Conservation (phyloP, 2,888 invertebrate species). For the Keiferia lycopersicella region DNA sequence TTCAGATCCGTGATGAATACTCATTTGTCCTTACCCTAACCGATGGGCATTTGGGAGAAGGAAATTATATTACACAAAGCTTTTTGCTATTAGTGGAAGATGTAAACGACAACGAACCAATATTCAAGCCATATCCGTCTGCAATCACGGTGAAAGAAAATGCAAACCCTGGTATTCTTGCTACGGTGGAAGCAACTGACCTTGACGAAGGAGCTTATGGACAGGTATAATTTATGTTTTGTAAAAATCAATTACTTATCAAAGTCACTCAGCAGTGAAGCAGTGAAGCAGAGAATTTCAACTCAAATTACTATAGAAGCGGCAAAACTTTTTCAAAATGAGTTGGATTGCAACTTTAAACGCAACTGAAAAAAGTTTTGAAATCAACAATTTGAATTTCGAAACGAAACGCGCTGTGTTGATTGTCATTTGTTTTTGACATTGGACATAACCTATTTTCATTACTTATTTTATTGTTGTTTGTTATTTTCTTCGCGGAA, state of each 20-base stretch:
- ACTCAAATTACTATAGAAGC: background rate
- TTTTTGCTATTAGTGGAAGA: slow-evolving; percentile 94
- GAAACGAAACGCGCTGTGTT: slow-evolving; percentile 5
- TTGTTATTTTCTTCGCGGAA: background rate
- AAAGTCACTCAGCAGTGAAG: too few species aligned
- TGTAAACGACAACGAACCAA: slow-evolving; percentile 94
- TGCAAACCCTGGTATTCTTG: slow-evolving; percentile 86
- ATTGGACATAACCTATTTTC: background rate
- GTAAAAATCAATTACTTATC: too few species aligned
- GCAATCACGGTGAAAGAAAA: slow-evolving; percentile 91
- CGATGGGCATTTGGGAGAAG: slow-evolving; percentile 92
- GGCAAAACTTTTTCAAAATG: background rate
- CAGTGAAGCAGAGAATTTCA: too few species aligned
- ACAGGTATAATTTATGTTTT: slow-evolving; percentile 81
- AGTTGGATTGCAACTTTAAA: background rate
- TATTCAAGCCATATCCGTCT: slow-evolving; percentile 92
- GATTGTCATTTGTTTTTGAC: slow-evolving; percentile 4
- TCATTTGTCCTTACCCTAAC: slow-evolving; percentile 93
- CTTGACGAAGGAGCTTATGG: slow-evolving; percentile 96
- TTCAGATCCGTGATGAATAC: slow-evolving; percentile 92
- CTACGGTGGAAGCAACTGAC: slow-evolving; percentile 93
- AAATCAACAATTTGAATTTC: background rate
- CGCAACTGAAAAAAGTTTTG: background rate
- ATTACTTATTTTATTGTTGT: slow-evolving; percentile 24
- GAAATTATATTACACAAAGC: slow-evolving; percentile 94